Evolutionary conservation across 2,888 invertebrate genomes (phyloP).

Genomic region (Limenitis camilla): DNA sequence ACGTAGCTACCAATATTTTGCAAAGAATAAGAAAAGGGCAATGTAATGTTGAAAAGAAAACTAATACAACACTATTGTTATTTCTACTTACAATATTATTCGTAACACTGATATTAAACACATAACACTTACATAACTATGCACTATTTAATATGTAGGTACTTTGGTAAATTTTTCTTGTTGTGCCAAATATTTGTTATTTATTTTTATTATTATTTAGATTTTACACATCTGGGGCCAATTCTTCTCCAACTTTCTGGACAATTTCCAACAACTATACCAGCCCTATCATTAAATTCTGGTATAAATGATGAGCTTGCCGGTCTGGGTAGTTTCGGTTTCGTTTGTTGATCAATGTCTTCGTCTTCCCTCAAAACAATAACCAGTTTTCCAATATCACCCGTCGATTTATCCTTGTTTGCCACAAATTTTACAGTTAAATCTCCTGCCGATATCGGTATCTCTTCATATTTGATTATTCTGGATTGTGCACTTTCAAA

Average conservation of each 20-base stretch:
- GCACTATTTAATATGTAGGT: too few relatives aligned
- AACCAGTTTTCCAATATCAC: neutral
- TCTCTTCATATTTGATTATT: neutral
- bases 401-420: neutral
- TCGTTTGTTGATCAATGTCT: neutral
- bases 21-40: too few relatives aligned
- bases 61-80: too few relatives aligned
- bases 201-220: neutral
- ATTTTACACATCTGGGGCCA: conserved; percentile 1
- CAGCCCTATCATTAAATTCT: neutral
- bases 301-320: neutral
- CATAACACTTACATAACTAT: too few relatives aligned
- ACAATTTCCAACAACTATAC: neutral
- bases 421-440: neutral
- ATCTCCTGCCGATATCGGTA: neutral
- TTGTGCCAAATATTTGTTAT: too few relatives aligned
- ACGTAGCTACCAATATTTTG: too few relatives aligned
- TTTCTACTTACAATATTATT: too few relatives aligned
- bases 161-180: too few relatives aligned
- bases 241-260: conserved; percentile 6
- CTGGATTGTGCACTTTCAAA: neutral
- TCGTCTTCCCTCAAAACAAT: neutral
- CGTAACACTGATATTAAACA: too few relatives aligned
- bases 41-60: too few relatives aligned
- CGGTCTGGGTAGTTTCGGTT: neutral